Evolutionary conservation across 2,797 vertebrate species (phyloP).

Genomic region (Spheniscus humboldti): DNA sequence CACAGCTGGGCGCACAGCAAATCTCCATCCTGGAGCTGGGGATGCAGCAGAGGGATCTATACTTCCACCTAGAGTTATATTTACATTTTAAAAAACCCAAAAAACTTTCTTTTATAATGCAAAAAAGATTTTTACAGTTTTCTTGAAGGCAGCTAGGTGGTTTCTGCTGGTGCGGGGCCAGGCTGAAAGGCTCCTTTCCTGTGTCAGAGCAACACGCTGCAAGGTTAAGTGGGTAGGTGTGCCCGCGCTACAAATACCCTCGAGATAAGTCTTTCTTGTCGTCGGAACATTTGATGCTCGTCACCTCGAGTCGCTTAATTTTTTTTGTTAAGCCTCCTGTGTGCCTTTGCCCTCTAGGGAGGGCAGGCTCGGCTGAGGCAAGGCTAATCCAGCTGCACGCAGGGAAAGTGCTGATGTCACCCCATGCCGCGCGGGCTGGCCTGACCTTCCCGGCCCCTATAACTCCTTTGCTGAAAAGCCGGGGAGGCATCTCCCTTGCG

Average conservation of each 20-base stretch:
- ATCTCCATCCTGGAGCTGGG: neutral
- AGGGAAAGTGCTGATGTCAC: neutral
- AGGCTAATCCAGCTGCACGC: neutral
- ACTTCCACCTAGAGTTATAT: neutral
- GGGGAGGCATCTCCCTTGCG: fast-evolving
- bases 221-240: neutral
- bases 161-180: neutral
- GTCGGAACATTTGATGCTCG: neutral
- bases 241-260: neutral
- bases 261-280: neutral
- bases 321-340: neutral
- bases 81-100: neutral
- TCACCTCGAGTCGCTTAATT: neutral
- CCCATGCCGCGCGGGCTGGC: neutral
- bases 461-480: neutral
- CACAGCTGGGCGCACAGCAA: neutral
- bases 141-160: neutral
- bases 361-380: neutral
- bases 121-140: neutral
- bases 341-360: neutral
- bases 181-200: neutral
- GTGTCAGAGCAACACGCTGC: neutral
- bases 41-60: neutral
- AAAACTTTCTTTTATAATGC: neutral
- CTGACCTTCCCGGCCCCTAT: neutral